A percentile compares a stretch with the other conserved stretches of the same genome.
phyloP scores from a whole-genome alignment of 1,140 invertebrate genomes.

The Trichomalopsis sarcophagae region DNA sequence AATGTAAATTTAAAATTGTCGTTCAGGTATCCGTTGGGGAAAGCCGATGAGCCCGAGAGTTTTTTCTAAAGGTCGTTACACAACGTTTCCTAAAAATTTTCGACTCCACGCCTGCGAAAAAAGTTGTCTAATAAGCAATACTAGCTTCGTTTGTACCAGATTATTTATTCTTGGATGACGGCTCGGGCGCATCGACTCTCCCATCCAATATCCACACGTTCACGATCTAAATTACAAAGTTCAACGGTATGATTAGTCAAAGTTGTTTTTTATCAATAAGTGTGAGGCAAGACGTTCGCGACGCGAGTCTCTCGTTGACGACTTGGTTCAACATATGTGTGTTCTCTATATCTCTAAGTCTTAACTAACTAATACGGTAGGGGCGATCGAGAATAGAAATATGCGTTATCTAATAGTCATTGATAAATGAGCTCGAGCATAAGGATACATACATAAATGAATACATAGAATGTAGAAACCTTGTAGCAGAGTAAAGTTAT shows the following conservation, averaged over 20 bases:
- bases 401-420: conserved; percentile 13
- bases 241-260: conserved; percentile 11
- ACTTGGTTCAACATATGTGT: conserved; percentile 12
- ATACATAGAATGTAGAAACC: background rate
- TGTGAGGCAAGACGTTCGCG: background rate
- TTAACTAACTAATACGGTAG: conserved; percentile 8
- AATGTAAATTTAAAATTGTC: conserved; percentile 13
- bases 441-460: background rate
- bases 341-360: conserved; percentile 17
- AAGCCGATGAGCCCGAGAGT: background rate
- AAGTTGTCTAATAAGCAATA: too few species aligned
- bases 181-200: background rate
- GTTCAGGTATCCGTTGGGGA: background rate
- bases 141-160: too few species aligned
- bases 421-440: background rate
- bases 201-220: background rate
- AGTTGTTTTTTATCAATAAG: conserved; percentile 5
- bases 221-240: background rate
- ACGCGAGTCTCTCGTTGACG: background rate
- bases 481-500: background rate
- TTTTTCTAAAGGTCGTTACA: background rate
- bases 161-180: background rate
- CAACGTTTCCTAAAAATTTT: background rate
- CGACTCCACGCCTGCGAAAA: background rate
- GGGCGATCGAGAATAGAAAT: background rate